A percentile compares a stretch with the other conserved stretches of the same genome.
Evolutionary conservation across 2,797 vertebrate species (phyloP).

Genomic region (Phrynocephalus guinanensis): DNA sequence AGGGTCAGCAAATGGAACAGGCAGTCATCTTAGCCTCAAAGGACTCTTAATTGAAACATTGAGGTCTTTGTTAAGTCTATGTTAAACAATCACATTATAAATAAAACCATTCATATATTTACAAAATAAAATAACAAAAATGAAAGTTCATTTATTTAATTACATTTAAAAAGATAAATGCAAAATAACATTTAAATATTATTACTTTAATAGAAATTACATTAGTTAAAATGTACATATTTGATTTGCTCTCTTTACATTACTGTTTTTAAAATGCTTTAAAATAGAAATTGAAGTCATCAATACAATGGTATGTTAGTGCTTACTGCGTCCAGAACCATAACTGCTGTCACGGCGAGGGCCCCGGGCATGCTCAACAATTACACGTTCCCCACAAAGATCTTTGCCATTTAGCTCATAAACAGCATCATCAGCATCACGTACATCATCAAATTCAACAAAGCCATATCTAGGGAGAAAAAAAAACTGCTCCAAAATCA

Average conservation of each 20-base stretch:
- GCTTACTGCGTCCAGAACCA: constrained; percentile 92
- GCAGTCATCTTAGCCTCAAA: constrained; percentile 93
- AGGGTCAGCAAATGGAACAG: constrained; percentile 96
- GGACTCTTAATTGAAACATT: constrained; percentile 98
- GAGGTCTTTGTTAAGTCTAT: constrained; percentile 97
- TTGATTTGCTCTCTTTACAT: constrained; percentile 56
- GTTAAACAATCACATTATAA: constrained; percentile 89
- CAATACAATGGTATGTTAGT: constrained; percentile 72
- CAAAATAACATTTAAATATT: constrained; percentile 67
- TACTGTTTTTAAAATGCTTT: constrained; percentile 59
- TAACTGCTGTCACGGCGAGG: constrained; percentile 92
- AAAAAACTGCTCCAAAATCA: constrained; percentile 10
- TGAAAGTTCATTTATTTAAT: constrained; percentile 58
- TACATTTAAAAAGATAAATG: constrained; percentile 66
- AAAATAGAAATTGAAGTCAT: constrained; percentile 59
- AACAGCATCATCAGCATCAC: constrained; percentile 95
- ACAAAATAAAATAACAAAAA: constrained; percentile 75
- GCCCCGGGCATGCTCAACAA: constrained; percentile 96
- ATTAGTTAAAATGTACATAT: constrained; percentile 60
- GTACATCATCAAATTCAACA: constrained; percentile 96
- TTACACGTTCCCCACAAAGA: constrained; percentile 94
- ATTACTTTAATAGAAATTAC: constrained; percentile 60
- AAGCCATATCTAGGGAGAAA: constrained; percentile 88
- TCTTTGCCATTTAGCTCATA: constrained; percentile 97
- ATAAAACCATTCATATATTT: constrained; percentile 83